A percentile compares a stretch with the other conserved stretches of the same genome.
Evolutionary conservation across 2,113 vertebrate species (phyloP).

Genomic region (human (Homo sapiens)): DNA sequence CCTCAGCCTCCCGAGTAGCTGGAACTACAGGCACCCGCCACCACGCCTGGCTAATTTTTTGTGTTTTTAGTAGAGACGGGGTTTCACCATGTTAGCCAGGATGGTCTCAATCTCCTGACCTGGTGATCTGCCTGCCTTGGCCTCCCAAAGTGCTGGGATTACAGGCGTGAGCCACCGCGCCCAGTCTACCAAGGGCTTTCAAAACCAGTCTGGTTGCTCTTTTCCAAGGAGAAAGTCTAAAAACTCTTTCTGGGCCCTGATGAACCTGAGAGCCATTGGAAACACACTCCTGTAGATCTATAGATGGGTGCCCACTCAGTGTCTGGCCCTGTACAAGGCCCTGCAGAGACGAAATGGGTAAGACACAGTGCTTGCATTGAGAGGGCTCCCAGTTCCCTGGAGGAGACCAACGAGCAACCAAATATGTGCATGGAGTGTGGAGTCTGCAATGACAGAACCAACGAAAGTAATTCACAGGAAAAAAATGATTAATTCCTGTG

Average conservation of each 20-base stretch:
- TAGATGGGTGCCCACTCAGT: not conserved
- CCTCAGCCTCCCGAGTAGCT: no score
- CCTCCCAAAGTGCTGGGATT: no score
- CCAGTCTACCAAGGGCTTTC: not conserved
- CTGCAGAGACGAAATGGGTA: not conserved
- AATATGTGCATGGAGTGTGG: not conserved
- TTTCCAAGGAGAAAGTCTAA: not conserved
- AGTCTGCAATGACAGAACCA: not conserved
- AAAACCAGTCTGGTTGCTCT: not conserved
- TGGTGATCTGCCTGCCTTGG: no score
- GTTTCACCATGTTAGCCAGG: no score
- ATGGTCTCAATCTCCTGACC: no score
- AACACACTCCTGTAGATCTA: not conserved
- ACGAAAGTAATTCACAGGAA: not conserved
- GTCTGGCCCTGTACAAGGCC: accelerated
- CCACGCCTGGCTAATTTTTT: no score
- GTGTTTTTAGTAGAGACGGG: no score
- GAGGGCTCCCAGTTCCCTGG: not conserved
- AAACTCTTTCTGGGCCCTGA: not conserved
- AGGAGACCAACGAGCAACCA: not conserved
- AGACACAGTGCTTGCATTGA: not conserved
- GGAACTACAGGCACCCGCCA: no score
- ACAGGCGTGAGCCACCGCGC: no score
- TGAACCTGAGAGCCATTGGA: not conserved
- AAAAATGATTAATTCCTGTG: not conserved